Percentiles rank a stretch among this genome's conserved stretches.
phyloP scores from a whole-genome alignment of 2,113 vertebrate genomes.

The Tichodroma muraria region DNA sequence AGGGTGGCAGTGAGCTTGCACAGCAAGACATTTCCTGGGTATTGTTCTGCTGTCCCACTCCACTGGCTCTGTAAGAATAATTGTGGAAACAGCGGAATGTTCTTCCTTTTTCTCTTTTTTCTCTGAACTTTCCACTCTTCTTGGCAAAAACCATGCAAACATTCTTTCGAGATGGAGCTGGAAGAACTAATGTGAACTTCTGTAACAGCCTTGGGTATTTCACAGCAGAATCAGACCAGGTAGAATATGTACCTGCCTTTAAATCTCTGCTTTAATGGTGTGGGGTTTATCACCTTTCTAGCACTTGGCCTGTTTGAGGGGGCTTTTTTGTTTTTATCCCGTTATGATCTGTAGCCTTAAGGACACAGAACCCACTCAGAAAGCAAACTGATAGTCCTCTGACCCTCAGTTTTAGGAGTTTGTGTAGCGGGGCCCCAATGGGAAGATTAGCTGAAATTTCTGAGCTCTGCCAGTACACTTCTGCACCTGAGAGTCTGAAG shows the following conservation, averaged over 20 bases:
- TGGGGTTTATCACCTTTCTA: background rate
- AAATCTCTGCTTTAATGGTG: background rate
- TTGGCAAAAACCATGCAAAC: background rate
- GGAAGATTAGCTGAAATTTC: background rate
- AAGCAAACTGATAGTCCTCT: background rate
- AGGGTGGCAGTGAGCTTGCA: background rate
- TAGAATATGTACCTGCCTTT: background rate
- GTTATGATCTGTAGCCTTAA: background rate
- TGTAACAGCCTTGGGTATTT: background rate
- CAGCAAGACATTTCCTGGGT: background rate
- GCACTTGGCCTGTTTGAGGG: background rate
- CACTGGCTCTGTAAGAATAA: background rate
- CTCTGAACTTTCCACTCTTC: background rate
- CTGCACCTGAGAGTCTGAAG: background rate
- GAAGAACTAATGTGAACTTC: background rate
- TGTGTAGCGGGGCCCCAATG: background rate
- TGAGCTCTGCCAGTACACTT: background rate
- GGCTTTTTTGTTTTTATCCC: background rate
- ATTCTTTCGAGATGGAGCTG: background rate
- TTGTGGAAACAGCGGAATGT: background rate
- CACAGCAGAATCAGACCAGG: background rate
- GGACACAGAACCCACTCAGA: slow-evolving; percentile 1
- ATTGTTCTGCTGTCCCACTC: background rate
- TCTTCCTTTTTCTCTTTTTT: background rate
- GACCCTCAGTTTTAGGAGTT: background rate